Evolutionary conservation across 2,113 vertebrate species (phyloP).

Genomic region (Sinocyclocheilus maitianheensis): DNA sequence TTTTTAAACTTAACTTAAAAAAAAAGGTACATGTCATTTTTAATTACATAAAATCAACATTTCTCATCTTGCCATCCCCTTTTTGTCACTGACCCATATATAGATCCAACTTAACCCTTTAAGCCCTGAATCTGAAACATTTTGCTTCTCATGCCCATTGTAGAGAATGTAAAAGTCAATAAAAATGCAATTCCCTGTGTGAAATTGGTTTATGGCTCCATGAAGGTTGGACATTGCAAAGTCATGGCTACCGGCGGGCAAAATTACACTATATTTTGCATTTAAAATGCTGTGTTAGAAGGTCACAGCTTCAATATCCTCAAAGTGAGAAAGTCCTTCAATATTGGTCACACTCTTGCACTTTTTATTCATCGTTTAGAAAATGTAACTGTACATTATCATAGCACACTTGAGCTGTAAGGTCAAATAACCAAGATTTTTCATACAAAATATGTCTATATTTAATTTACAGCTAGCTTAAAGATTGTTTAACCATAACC

Average conservation of each 20-base stretch:
- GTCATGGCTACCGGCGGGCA: neutral
- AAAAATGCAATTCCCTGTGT: conserved; percentile 49
- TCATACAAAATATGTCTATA: neutral
- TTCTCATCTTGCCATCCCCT: no score
- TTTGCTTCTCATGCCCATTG: conserved; percentile 18
- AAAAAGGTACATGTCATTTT: no score
- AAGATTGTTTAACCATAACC: conserved; percentile 3
- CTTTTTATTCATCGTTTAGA: conserved; percentile 17
- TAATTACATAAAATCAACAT: no score
- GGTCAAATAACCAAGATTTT: neutral
- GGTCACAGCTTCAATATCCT: conserved; percentile 21
- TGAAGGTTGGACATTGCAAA: conserved; percentile 40
- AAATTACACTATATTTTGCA: conserved; percentile 27
- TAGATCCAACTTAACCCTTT: conserved; percentile 38
- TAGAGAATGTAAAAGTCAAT: conserved; percentile 48
- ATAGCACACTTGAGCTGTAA: neutral
- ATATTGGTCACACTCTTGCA: neutral
- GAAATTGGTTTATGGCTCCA: conserved; percentile 52
- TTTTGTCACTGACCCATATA: neutral
- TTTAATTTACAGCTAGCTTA: neutral
- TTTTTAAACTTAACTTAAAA: no score
- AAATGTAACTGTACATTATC: neutral
- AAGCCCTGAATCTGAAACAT: conserved; percentile 6
- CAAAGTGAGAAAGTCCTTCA: conserved; percentile 21
- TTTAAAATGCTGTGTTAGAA: conserved; percentile 39